phyloP scores from a whole-genome alignment of 2,113 vertebrate genomes.

The Cariama cristata region DNA sequence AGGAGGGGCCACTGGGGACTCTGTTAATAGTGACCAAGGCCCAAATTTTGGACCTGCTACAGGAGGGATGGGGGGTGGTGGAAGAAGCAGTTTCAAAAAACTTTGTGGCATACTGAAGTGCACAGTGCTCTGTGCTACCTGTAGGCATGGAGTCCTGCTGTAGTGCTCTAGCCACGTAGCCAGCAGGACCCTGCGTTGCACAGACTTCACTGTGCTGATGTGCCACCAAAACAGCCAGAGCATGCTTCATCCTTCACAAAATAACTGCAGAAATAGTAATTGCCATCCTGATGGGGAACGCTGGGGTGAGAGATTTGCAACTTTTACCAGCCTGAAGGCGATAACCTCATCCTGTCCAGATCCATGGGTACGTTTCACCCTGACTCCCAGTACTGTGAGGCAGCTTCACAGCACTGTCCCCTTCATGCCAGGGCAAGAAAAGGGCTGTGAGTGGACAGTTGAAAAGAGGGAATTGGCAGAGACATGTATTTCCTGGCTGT shows the following conservation, averaged over 20 bases:
- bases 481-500: neutral
- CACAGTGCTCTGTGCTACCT: neutral
- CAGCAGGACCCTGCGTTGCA: neutral
- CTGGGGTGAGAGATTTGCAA: neutral
- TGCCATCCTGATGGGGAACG: rapidly evolving
- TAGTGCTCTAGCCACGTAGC: rapidly evolving
- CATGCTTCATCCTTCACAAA: neutral
- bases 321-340: neutral
- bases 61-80: neutral
- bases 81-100: neutral
- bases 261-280: neutral
- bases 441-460: neutral
- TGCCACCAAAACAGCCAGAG: neutral
- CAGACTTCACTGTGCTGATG: neutral
- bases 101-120: no score
- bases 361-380: rapidly evolving
- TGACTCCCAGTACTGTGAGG: neutral
- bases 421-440: neutral
- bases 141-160: neutral
- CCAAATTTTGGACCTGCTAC: neutral
- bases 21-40: neutral
- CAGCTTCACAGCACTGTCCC: neutral
- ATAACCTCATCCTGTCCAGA: neutral
- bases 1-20: neutral
- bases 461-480: neutral